These are phyloP conservation scores for Limenitis camilla DNA, from an alignment of 2,888 invertebrate genomes.

Conservation along the genomic window DNA sequence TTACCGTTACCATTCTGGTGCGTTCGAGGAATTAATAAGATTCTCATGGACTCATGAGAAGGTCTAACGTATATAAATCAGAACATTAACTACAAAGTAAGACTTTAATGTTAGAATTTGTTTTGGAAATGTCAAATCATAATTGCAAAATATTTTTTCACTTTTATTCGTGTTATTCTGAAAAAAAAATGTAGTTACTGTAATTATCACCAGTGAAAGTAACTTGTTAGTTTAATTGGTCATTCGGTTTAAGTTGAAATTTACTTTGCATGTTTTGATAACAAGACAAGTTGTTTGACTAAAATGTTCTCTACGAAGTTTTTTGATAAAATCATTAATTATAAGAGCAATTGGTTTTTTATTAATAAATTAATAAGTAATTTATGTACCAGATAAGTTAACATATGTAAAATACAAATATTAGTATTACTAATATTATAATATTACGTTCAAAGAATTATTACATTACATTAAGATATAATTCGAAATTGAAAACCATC, in stretches of 20 bases:
- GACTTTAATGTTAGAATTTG: not conserved
- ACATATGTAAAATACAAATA: no score
- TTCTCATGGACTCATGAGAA: constrained; percentile 17
- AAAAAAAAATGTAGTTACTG: constrained; percentile 40
- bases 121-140: not conserved
- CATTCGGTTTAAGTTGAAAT: constrained; percentile 43
- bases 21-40: constrained; percentile 43
- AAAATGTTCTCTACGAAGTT: not conserved
- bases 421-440: no score
- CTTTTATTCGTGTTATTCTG: constrained; percentile 8
- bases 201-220: constrained; percentile 65
- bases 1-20: constrained; percentile 46
- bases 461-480: no score
- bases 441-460: no score
- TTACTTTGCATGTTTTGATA: constrained; percentile 30
- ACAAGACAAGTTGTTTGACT: constrained; percentile 27
- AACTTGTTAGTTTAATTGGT: constrained; percentile 66
- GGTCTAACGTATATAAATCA: not conserved
- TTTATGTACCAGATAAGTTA: no score
- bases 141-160: not conserved
- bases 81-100: not conserved
- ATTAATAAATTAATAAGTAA: no score
- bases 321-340: not conserved
- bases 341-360: no score
- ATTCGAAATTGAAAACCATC: no score